Evolutionary conservation across 37 sponge, comb jelly and placozoan genomes (phyloP).

Genomic region (Axinella damicornis): DNA sequence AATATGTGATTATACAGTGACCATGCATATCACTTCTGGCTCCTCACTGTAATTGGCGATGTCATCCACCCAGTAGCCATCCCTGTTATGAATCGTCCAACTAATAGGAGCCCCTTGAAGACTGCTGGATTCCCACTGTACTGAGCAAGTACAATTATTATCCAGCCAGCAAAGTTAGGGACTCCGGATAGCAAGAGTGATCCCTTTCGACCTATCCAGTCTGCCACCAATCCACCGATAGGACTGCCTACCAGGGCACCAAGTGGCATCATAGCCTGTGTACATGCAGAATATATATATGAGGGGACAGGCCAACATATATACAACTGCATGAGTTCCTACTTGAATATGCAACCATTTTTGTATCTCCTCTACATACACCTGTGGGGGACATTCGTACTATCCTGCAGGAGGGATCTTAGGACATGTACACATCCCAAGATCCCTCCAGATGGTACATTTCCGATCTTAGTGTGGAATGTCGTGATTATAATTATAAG

Average conservation of each 20-base stretch:
- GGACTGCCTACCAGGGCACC: neutral
- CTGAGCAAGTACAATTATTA: neutral
- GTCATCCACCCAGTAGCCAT: neutral
- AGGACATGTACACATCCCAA: too few species aligned
- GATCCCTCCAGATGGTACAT: too few species aligned
- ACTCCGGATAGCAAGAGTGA: neutral
- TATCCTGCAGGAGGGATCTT: too few species aligned
- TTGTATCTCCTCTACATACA: too few species aligned
- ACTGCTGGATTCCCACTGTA: neutral
- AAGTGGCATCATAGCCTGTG: neutral
- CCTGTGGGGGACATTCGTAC: too few species aligned
- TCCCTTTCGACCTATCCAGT: neutral
- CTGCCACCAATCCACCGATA: neutral
- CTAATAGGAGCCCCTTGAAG: neutral
- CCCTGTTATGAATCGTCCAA: neutral
- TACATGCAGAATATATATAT: too few species aligned
- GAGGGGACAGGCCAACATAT: too few species aligned
- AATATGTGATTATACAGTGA: neutral
- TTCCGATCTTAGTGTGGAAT: too few species aligned
- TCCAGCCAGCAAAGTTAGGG: neutral
- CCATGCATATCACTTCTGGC: neutral
- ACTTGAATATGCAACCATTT: too few species aligned
- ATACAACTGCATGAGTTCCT: too few species aligned
- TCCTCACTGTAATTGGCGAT: neutral
- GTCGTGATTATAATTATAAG: too few species aligned